A percentile compares a stretch with the other conserved stretches of the same genome.
Conservation (phyloP, 2,113 vertebrate species). For the Aepyceros melampus region DNA sequence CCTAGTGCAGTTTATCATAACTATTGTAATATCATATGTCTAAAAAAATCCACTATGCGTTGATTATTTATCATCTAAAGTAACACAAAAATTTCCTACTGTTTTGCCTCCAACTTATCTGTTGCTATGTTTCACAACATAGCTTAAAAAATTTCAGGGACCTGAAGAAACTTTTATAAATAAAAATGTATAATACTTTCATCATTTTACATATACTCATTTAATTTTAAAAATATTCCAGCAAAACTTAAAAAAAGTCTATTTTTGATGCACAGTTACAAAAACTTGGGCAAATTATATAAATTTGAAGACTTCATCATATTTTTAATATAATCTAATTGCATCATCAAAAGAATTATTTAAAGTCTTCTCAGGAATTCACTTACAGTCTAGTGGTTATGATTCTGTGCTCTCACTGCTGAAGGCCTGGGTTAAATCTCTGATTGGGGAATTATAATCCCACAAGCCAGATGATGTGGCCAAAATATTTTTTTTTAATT, state of each 20-base stretch:
- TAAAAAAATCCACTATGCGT: not conserved
- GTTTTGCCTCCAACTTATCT: not conserved
- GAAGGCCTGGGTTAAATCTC: not conserved
- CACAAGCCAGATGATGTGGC: not conserved
- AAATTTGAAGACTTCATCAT: not conserved
- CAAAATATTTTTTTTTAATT: not conserved
- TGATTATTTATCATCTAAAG: not conserved
- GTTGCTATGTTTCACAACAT: not conserved
- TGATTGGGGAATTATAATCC: not conserved
- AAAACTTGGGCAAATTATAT: not conserved
- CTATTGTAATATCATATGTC: not conserved
- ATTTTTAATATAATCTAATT: not conserved
- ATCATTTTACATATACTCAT: not conserved
- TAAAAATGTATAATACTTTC: not conserved
- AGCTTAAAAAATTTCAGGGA: not conserved
- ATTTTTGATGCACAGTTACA: not conserved
- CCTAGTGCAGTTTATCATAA: not conserved
- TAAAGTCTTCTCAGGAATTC: not conserved
- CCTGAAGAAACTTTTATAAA: not conserved
- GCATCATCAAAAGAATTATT: not conserved
- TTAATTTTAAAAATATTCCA: not conserved
- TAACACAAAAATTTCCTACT: not conserved
- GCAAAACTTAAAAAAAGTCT: not conserved
- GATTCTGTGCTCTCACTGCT: not conserved
- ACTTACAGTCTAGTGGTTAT: not conserved